phyloP scores from a whole-genome alignment of 2,888 invertebrate species.

The Polymixis flavicincta region DNA sequence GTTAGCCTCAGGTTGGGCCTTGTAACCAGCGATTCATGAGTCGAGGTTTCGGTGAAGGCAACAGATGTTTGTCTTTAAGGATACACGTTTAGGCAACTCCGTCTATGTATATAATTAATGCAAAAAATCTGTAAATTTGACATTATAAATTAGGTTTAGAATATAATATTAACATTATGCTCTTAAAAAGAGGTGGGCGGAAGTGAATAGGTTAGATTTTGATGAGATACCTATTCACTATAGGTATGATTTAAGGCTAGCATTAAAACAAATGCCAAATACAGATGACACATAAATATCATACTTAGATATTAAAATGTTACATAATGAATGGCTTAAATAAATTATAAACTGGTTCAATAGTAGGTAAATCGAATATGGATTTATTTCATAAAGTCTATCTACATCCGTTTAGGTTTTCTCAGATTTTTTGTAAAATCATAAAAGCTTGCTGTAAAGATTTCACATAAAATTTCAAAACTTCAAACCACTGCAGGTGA shows the following conservation, averaged over 20 bases:
- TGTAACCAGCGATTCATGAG: constrained; percentile 35
- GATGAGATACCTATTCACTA: constrained; percentile 17
- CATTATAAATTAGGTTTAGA: constrained; percentile 37
- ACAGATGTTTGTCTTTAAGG: constrained; percentile 21
- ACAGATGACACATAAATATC: constrained; percentile 45
- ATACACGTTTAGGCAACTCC: neutral
- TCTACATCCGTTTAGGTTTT: constrained; percentile 40
- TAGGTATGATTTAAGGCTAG: constrained; percentile 46
- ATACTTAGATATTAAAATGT: constrained; percentile 27
- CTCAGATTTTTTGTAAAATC: neutral
- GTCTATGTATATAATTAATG: constrained; percentile 17
- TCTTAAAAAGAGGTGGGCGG: constrained; percentile 43
- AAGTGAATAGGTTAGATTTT: constrained; percentile 28
- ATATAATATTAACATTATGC: constrained; percentile 21
- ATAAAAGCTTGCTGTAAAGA: neutral
- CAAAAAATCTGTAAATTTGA: constrained; percentile 25
- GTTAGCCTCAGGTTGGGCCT: constrained; percentile 52
- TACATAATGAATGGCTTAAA: constrained; percentile 20
- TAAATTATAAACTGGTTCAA: constrained; percentile 24
- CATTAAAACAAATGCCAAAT: constrained; percentile 56
- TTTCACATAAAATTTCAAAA: neutral
- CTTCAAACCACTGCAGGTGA: neutral
- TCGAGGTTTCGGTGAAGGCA: constrained; percentile 20
- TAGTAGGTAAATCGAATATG: neutral
- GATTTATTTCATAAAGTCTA: constrained; percentile 8